A percentile compares a stretch with the other conserved stretches of the same genome.
Evolutionary conservation across 2,113 vertebrate species (phyloP).

Genomic region (Antigone vipio): DNA sequence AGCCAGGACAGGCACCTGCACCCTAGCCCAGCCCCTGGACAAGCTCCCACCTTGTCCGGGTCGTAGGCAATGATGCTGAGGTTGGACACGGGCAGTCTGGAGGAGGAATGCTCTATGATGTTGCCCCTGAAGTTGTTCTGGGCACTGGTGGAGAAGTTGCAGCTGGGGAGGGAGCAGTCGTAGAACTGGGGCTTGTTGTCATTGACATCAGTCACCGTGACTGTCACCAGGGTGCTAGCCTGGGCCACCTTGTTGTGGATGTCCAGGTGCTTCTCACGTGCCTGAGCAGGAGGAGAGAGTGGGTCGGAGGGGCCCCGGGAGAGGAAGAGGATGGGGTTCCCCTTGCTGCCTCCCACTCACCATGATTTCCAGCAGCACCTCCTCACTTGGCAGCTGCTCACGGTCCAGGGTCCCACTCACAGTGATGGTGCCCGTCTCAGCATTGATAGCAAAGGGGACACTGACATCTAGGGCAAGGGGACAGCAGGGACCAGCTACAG

Average conservation of each 20-base stretch:
- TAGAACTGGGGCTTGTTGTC: slow-evolving; percentile 88
- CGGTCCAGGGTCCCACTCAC: slow-evolving; percentile 77
- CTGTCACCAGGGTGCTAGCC: slow-evolving; percentile 61
- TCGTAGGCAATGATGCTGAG: slow-evolving; percentile 82
- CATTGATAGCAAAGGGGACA: slow-evolving; percentile 71
- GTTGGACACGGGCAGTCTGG: slow-evolving; percentile 63
- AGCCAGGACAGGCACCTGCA: not conserved
- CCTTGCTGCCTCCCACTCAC: slow-evolving; percentile 69
- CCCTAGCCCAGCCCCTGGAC: not conserved
- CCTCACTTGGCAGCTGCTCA: slow-evolving; percentile 72
- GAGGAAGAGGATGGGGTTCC: not conserved
- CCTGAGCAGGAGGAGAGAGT: slow-evolving; percentile 43
- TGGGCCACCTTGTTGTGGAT: slow-evolving; percentile 31
- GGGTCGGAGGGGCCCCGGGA: not conserved
- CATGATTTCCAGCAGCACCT: slow-evolving; percentile 75
- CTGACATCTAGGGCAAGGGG: slow-evolving; percentile 52
- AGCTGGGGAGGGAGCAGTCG: slow-evolving; percentile 69
- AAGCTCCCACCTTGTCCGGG: slow-evolving; percentile 78
- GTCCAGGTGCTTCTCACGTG: slow-evolving; percentile 53
- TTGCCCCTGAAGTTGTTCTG: slow-evolving; percentile 70
- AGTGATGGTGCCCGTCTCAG: slow-evolving; percentile 67
- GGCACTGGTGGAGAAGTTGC: slow-evolving; percentile 50
- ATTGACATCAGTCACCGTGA: slow-evolving; percentile 83
- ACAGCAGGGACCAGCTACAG: not conserved
- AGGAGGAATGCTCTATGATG: slow-evolving; percentile 79